A percentile compares a stretch with the other conserved stretches of the same genome.
Conservation (phyloP, 2,797 vertebrate species). For the Xyrichtys novacula region DNA sequence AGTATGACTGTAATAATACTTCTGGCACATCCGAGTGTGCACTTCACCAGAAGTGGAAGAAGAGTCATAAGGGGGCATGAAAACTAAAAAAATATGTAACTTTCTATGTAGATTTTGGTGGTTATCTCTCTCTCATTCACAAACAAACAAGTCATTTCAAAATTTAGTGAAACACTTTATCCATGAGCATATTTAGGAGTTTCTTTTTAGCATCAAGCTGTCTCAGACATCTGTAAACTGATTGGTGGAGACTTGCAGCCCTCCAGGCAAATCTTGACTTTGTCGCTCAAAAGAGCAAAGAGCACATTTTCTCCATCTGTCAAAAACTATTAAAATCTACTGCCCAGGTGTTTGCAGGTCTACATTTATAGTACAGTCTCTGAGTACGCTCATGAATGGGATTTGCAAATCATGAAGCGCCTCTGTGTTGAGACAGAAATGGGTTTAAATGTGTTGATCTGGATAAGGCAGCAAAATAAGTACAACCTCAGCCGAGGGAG, state of each 20-base stretch:
- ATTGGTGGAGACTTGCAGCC: constrained; percentile 59
- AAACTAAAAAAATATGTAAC: neutral
- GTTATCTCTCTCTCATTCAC: too few species aligned
- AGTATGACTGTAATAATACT: neutral
- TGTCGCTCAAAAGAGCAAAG: constrained; percentile 60
- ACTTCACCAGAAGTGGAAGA: neutral
- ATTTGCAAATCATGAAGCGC: too few species aligned
- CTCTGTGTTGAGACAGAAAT: constrained; percentile 9
- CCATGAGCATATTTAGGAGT: neutral
- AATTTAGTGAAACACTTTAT: neutral
- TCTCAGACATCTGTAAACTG: constrained; percentile 47
- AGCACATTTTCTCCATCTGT: constrained; percentile 53
- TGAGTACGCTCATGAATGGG: neutral
- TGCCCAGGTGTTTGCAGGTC: neutral
- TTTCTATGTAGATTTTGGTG: neutral
- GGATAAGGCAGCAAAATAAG: too few species aligned
- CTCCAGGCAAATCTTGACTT: constrained; percentile 53
- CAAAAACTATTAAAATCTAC: constrained; percentile 34
- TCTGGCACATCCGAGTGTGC: neutral
- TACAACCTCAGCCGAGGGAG: too few species aligned
- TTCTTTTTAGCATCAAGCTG: constrained; percentile 29
- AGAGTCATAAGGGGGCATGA: neutral
- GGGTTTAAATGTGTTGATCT: too few species aligned
- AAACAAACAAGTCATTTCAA: neutral
- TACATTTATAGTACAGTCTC: constrained; percentile 4